Base-by-base conservation (phyloP, 2,888 invertebrate genomes). In the Brachyopa scutellaris region DNA sequence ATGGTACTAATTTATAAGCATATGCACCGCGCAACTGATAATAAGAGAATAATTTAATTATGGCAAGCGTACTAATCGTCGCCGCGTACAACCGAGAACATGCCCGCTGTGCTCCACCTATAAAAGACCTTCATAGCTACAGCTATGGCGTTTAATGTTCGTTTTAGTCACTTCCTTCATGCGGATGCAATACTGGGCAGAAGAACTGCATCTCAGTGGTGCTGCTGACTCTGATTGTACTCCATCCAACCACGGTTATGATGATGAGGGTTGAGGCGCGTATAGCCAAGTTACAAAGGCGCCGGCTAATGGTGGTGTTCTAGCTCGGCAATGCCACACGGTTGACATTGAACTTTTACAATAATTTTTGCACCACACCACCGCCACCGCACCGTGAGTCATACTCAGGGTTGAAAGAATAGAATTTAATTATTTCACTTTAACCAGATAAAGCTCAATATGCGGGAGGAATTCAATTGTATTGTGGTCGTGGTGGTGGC, bases 31-130 rank as follows among this genome's bases (percentile, higher is more conserved):
- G 40, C n/a, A n/a, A 61, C 64, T 66, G 82, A 77, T 77, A 64
- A 62, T 62, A 40, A 26, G 33, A 31, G 73, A 80, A 62, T 69
- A 80, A 80, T 74, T 80, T 62, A 69, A 80, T 80, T 80, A 80
- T 40, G 33, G 29, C 74, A 26, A 62, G 49, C 55, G 15, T 57
- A 49, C 57, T 70, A 77, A 76, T 76, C 62, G 61, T 38, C 31
- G 59, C 31, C 23, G 17, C 31, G 13, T 13, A 17, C 17, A 26
- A 17, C 40, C 38, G 21, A 9, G 13, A 23, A 17, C 13, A n/a
- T 33, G 47, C 15, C 36, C 26, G 40, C 23, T 57, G 49, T 2
- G 31, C 29, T 45, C n/a, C 38, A 21, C 36, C 38, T 38, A 4
- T n/a, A n/a, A n/a, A n/a, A 40, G 59, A n/a, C 76, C 76, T 69